Conservation (phyloP, 2,113 vertebrate genomes). For the Choloepus hoffmanni region DNA sequence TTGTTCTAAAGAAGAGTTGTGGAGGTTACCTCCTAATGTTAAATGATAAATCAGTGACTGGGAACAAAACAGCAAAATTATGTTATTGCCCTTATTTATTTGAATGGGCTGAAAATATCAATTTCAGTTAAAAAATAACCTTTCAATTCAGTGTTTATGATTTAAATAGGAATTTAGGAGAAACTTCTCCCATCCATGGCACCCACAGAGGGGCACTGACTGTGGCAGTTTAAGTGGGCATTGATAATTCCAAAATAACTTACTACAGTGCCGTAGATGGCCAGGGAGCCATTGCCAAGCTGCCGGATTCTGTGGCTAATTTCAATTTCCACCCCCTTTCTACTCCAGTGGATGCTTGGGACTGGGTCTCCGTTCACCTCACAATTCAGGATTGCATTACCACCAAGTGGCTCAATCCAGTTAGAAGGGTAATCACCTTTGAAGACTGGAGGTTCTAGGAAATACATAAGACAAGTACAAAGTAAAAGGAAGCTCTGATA, state of each 20-base stretch:
- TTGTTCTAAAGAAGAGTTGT: slow-evolving; percentile 30
- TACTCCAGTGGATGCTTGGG: slow-evolving; percentile 96
- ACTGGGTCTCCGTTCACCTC: slow-evolving; percentile 96
- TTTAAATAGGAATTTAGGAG: background rate
- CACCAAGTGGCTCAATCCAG: slow-evolving; percentile 93
- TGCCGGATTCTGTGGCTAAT: slow-evolving; percentile 92
- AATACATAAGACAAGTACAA: background rate
- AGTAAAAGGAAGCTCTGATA: background rate
- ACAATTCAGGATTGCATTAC: slow-evolving; percentile 95
- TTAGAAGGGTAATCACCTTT: slow-evolving; percentile 93
- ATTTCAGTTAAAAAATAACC: background rate
- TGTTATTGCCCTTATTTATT: background rate
- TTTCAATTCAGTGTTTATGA: background rate
- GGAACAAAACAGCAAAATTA: background rate
- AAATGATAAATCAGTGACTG: background rate
- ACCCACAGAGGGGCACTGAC: background rate
- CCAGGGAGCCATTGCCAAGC: slow-evolving; percentile 95
- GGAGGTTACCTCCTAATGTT: background rate
- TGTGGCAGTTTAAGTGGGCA: background rate
- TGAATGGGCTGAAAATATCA: background rate
- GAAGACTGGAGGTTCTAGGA: slow-evolving; percentile 96
- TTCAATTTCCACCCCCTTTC: slow-evolving; percentile 90
- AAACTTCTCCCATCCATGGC: background rate
- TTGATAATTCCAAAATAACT: slow-evolving; percentile 50
- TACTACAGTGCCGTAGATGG: slow-evolving; percentile 96